Base-by-base conservation (phyloP, 1,140 invertebrate genomes). In the Heterodera schachtii region DNA sequence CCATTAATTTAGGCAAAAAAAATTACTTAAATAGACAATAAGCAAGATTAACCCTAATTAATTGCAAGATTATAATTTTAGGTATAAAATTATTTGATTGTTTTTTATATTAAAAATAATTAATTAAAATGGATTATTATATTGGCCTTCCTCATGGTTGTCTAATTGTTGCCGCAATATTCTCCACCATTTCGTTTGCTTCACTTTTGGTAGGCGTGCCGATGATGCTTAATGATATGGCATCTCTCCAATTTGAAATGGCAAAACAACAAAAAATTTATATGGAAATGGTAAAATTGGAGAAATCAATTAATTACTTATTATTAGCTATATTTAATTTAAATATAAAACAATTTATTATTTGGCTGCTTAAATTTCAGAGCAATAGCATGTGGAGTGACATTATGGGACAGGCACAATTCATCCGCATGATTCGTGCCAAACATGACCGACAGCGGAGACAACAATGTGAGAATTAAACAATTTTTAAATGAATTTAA, bases 341-440 rank as follows among this genome's bases (percentile, higher is more conserved):
- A n/a, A n/a, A 31, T 31, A n/a, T 31, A 31, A 31, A 31, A 31
- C 31, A 31, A 31, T 31, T 31, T 31, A 0, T 31, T 31, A 31
- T 31, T 31, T 31, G 31, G 31, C 31, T 31, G 31, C 1, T 31
- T 31, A 31, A 31, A 49, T 73, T 73, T 73, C 8, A 74, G 11
- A 74, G 73, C 52, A 77, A 64, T 60, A 70, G 60, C 6, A 85
- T 85, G 84, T 85, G 84, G 84, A 78, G 78, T 46, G 84, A 85
- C n/a, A 41, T 85, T 9, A 85, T 85, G 84, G 70, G 69, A 19
- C 84, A 85, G 60, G 41, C 47, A 11, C 31, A 83, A 66, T 69
- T 49, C 16, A 86, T 73, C 8, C 81, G 77, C 44, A 67, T 73
- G 47, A 73, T 31, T 6, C 71, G 82, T 16, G 41, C 69, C 69